These are phyloP conservation scores for Ceratoteleas bidentatus DNA, from an alignment of 1,140 invertebrate genomes.

Conservation along the genomic window DNA sequence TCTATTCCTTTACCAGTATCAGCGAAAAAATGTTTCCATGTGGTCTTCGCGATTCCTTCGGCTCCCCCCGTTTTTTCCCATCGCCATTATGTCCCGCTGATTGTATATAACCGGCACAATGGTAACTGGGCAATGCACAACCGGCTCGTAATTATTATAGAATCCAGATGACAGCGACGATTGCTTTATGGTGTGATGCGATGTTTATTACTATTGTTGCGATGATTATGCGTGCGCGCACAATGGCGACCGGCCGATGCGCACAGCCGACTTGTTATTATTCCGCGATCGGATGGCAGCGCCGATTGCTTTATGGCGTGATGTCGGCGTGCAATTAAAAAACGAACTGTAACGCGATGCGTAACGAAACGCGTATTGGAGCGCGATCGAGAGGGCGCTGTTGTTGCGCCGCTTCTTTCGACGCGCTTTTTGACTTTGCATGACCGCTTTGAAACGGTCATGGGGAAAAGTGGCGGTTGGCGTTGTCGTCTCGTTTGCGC, in stretches of 20 bases:
- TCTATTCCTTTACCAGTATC: no score
- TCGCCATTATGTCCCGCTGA: no score
- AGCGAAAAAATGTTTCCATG: no score
- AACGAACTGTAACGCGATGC: conserved; percentile 35
- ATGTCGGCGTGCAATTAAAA: conserved; percentile 50
- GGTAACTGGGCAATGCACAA: conserved; percentile 34
- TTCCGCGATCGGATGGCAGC: conserved; percentile 42
- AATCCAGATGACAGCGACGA: conserved; percentile 50
- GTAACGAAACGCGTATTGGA: conserved; percentile 41
- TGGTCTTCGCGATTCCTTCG: no score
- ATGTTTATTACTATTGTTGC: conserved; percentile 49
- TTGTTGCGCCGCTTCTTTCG: background rate
- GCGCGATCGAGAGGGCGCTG: conserved; percentile 7
- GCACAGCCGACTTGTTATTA: conserved; percentile 33
- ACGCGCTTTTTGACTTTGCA: background rate
- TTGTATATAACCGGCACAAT: conserved; percentile 23
- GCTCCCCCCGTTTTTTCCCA: no score
- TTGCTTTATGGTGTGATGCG: conserved; percentile 45
- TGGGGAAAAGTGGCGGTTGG: no score
- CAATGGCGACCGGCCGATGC: conserved; percentile 20
- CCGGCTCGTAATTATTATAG: conserved; percentile 43
- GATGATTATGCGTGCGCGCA: conserved; percentile 37
- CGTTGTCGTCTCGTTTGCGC: no score
- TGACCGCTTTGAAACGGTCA: no score
- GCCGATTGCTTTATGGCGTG: conserved; percentile 47